A percentile compares a stretch with the other conserved stretches of the same genome.
These are phyloP conservation scores for Drosophila sordidapex DNA, from an alignment of 2,888 invertebrate species.

Conservation along the genomic window DNA sequence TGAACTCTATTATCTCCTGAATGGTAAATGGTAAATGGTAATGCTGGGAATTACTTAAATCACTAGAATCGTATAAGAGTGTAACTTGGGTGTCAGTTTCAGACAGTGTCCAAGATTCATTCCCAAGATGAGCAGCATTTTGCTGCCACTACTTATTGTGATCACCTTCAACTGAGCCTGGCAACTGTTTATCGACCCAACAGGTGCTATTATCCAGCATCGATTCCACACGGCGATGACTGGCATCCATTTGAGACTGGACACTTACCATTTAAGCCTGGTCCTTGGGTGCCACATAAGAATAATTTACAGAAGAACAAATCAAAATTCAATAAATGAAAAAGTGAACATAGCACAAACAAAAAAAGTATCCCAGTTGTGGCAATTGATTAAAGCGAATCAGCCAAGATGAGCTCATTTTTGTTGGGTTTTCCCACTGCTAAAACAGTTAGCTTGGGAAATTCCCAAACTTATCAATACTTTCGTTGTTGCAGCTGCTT, in stretches of 20 bases:
- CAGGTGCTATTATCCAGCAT: too few species aligned
- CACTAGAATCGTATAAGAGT: not conserved
- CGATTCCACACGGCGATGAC: constrained; percentile 9
- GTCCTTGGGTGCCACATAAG: not conserved
- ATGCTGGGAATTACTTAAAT: not conserved
- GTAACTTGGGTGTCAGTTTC: not conserved
- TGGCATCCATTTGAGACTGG: constrained; percentile 12
- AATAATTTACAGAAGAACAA: not conserved
- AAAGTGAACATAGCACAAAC: not conserved
- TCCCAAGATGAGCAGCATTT: constrained; percentile 14
- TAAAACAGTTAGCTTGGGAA: not conserved
- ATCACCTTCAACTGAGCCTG: not conserved
- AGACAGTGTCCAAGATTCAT: not conserved
- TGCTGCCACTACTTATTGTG: constrained; percentile 1
- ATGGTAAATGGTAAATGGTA: too few species aligned
- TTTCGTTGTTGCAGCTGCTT: constrained; percentile 7
- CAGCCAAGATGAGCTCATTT: not conserved
- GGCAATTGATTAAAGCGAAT: too few species aligned
- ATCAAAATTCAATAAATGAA: not conserved
- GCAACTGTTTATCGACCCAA: not conserved
- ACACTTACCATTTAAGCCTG: constrained; percentile 31
- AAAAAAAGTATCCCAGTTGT: not conserved
- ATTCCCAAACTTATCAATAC: constrained; percentile 42
- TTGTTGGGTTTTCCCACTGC: not conserved
- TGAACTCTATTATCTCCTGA: not conserved